A percentile compares a stretch with the other conserved stretches of the same genome.
phyloP scores from a whole-genome alignment of 2,888 invertebrate genomes.

The Macroteleia sp. region DNA sequence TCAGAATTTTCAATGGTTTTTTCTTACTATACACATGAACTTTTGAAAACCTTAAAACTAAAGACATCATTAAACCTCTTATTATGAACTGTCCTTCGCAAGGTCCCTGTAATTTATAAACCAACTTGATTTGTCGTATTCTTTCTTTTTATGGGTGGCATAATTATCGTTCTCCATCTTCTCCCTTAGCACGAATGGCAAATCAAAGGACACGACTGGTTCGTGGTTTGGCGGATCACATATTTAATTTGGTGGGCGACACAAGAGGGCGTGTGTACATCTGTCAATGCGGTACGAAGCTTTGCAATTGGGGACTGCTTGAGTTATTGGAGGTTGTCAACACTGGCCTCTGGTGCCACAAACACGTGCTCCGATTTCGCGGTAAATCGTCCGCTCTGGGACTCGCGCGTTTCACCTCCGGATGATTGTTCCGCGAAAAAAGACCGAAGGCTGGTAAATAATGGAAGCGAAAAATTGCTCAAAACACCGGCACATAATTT shows the following conservation, averaged over 20 bases:
- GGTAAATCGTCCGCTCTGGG: constrained; percentile 75
- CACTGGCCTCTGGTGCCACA: constrained; percentile 76
- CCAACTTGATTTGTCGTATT: constrained; percentile 30
- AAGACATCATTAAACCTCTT: too few species aligned
- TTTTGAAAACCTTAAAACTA: too few species aligned
- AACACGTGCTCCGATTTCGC: constrained; percentile 80
- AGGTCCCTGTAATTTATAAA: too few species aligned
- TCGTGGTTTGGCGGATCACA: constrained; percentile 66
- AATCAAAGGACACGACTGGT: constrained; percentile 62
- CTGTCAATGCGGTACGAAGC: constrained; percentile 77
- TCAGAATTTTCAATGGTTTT: too few species aligned
- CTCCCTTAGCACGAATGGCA: constrained; percentile 44
- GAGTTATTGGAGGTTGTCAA: constrained; percentile 79
- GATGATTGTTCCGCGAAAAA: constrained; percentile 49
- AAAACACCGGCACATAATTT: constrained; percentile 48
- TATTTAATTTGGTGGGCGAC: constrained; percentile 79
- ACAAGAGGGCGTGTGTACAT: constrained; percentile 79
- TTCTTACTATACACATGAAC: too few species aligned
- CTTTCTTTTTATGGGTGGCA: constrained; percentile 39
- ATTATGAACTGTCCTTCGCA: too few species aligned
- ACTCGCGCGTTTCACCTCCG: constrained; percentile 39
- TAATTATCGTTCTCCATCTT: constrained; percentile 59
- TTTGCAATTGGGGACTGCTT: constrained; percentile 75
- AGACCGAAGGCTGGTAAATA: constrained; percentile 42
- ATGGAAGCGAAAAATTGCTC: constrained; percentile 56